Base-by-base conservation (phyloP, 2,888 invertebrate genomes). In the Clostera curtula region DNA sequence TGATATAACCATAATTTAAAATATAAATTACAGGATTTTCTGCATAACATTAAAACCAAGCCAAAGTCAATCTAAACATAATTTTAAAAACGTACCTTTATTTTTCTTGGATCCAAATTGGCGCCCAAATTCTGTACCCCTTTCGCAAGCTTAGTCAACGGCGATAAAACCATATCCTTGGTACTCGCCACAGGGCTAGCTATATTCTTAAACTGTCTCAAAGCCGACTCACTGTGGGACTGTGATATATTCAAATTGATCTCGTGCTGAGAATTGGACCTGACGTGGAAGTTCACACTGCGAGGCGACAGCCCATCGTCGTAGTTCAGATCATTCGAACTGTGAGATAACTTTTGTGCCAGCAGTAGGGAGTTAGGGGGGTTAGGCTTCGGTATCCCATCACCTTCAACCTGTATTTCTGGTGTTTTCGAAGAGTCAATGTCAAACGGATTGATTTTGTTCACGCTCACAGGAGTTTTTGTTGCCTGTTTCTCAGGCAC, bases 121-220 rank as follows among this genome's bases (percentile, higher is more conserved):
- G 93, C 90, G 0, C 95, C 92, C 25, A 95, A 84, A 54, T 87
- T 92, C 66, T 95, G 95, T 51, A 95, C 90, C 0, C 95, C 95
- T 65, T 93, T 93, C 1, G 95, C 95, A 24, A 96, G 73, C 63
- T 94, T 95, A 0, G 93, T 91, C 12, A 96, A 85, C 0, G 93
- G 93, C 1, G 90, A 90, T 15, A 91, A 49, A 1, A 90, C 88
- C 73, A 89, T 87, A 43, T 88, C 90, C 45, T 87, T 87, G 4
- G 87, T 89, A 34, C 61, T 85, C 1, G 87, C 86, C 1, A 87
- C 86, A 0, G 93, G 93, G 61, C 91, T 93, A 0, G 89, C 85
- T 3, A 90, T 84, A 41, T 85, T 88, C 57, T 86, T 89, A 6
- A 90, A 69, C 34, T 90, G 88, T 39, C 87, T 89, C 15, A 95